These are phyloP conservation scores for Corydoras maculifer DNA, from an alignment of 2,113 vertebrate genomes.

Conservation along the genomic window DNA sequence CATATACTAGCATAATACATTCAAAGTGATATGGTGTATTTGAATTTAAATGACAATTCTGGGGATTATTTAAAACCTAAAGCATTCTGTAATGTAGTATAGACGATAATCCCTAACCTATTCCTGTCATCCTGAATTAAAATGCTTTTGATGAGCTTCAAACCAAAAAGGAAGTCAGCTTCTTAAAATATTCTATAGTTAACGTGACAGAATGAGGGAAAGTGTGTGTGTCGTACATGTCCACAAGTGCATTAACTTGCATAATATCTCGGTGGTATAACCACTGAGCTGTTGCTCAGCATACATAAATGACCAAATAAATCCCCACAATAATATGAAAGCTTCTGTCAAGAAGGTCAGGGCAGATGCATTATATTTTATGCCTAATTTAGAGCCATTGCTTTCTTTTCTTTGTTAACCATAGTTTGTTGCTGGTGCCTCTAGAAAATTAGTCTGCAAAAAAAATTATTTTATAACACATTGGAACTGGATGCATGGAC, in stretches of 20 bases:
- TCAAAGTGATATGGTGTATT: background rate
- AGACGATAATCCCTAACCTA: constrained; percentile 24
- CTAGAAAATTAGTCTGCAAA: constrained; percentile 11
- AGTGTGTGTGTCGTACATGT: constrained; percentile 46
- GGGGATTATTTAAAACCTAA: background rate
- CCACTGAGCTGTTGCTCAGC: constrained; percentile 50
- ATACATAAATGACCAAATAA: constrained; percentile 57
- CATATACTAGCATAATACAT: no score
- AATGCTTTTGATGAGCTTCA: constrained; percentile 47
- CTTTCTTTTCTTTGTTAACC: constrained; percentile 49
- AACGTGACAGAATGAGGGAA: constrained; percentile 27
- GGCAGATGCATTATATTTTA: constrained; percentile 64
- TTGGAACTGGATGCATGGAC: no score
- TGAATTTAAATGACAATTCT: background rate
- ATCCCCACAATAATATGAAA: constrained; percentile 57
- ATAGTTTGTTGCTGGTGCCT: constrained; percentile 56
- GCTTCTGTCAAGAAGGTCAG: constrained; percentile 57
- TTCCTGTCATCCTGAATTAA: constrained; percentile 36
- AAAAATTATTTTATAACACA: no score
- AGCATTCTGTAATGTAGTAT: background rate
- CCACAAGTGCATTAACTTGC: constrained; percentile 52
- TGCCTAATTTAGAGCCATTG: constrained; percentile 61
- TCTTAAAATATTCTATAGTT: constrained; percentile 25
- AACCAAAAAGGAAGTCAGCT: constrained; percentile 27
- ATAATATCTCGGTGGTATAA: constrained; percentile 54